Evolutionary conservation across 1,140 invertebrate genomes (phyloP), one percentile per base, ranked within the genome.

Genomic region (Zaprionus capensis): DNA sequence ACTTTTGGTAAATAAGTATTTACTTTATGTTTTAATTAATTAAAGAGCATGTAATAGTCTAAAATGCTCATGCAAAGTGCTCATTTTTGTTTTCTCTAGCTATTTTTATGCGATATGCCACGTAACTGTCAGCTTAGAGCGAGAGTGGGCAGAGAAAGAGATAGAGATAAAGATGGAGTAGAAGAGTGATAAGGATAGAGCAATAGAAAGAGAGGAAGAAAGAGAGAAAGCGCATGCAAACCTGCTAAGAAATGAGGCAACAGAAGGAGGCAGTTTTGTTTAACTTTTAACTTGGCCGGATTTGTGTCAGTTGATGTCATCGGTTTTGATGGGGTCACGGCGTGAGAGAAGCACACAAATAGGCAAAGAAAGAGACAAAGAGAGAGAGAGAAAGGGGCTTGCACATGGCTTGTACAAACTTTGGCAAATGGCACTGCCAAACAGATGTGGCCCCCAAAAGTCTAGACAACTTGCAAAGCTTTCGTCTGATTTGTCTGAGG

Each of bases 281-380:
- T 84, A 80, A 84, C 82, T 84, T 85, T 85, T 83, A 56, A 80
- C 74, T 63, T 78, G 67, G 20, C 61, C 56, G 74, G 78, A 84
- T 85, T 85, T 84, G 69, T 78, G 82, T 78, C 81, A 78, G 51
- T 59, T 77, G 71, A 53, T 76, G 74, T 72, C 63, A 49, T 58
- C 41, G 59, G 46, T 62, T 51, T 44, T 58, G 58, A 63, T n/a
- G 56, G 24, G n/a, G 56, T 24, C 56, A 38, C 22, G 55, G 14
- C 7, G n/a, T n/a, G 14, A 46, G 41, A 46, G n/a, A 17, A 15
- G 36, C 4, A 38, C 0, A 38, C 7, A 44, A n/a, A 44, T 5
- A 44, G 41, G 7, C 6, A 14, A 4, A 11, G 17, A 24, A 20
- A 2, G 22, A 41, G 14, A 20, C 7, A 2, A 3, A 49, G 46